Conservation (phyloP, 2,888 invertebrate species). For the Caenorhabditis uteleia region DNA sequence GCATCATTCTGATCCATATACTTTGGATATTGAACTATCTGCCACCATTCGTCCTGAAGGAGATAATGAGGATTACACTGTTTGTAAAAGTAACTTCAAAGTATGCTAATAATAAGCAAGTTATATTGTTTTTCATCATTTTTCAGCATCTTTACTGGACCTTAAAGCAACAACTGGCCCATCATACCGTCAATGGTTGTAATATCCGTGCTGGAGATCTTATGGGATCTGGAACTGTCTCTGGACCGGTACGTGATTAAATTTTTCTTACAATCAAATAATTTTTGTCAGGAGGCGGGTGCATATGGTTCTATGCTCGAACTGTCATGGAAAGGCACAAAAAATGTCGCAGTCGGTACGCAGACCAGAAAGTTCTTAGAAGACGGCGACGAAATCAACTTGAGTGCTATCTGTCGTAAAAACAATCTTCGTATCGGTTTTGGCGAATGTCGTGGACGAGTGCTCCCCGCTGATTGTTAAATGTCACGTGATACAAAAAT, state of each 20-base stretch:
- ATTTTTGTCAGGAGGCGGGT: slow-evolving; percentile 78
- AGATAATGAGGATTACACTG: slow-evolving; percentile 75
- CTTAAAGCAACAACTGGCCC: slow-evolving; percentile 91
- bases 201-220: slow-evolving; percentile 92
- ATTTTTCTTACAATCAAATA: neutral
- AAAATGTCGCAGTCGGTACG: slow-evolving; percentile 80
- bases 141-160: slow-evolving; percentile 89
- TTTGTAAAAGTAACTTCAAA: slow-evolving; percentile 86
- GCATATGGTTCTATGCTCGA: slow-evolving; percentile 94
- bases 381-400: slow-evolving; percentile 83
- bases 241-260: slow-evolving; percentile 55
- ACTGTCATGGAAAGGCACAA: slow-evolving; percentile 91
- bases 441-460: slow-evolving; percentile 85
- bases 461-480: slow-evolving; percentile 83
- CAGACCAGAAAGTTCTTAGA: slow-evolving; percentile 86
- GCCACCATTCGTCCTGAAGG: slow-evolving; percentile 79
- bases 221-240: slow-evolving; percentile 79
- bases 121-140: slow-evolving; percentile 54
- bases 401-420: slow-evolving; percentile 80
- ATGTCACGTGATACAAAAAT: too few species aligned
- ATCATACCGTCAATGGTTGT: slow-evolving; percentile 96
- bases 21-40: slow-evolving; percentile 89
- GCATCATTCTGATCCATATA: slow-evolving; percentile 83
- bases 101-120: slow-evolving; percentile 59
- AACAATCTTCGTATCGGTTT: slow-evolving; percentile 85